Evolutionary conservation across 2,113 vertebrate species (phyloP), one percentile per base, ranked within the genome.

Genomic region (Uria lomvia): DNA sequence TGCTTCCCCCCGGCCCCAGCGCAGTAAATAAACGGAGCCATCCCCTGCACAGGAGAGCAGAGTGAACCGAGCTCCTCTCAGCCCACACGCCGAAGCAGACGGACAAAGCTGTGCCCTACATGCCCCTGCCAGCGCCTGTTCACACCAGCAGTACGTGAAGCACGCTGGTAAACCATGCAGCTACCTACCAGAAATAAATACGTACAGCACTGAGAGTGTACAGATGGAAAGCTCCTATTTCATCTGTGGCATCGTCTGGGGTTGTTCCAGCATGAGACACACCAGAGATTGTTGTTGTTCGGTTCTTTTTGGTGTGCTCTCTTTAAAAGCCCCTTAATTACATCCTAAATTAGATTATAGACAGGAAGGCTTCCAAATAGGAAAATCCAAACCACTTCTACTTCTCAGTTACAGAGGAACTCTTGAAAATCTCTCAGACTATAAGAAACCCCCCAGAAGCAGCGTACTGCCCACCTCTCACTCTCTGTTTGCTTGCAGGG

Each of bases 351-450:
- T 85, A 91, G 52, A 63, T 45, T 78, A 62, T 8, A 75, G 66
- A 42, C 8, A 24, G 59, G 30, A 93, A 62, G 27, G 38, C 17
- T 94, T 95, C 22, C 71, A 49, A 79, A 45, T 7, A 86, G 38
- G 63, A 92, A 92, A 95, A 86, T 88, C 59, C 63, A 88, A 82
- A 77, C 62, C 40, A 56, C 40, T 95, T 95, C 77, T 90, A 27
- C 38, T 90, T 77, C 78, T 92, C 62, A 27, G 55, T 40, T 80
- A 26, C 58, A 52, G 38, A 88, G 29, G n/a, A 88, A 45, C 19
- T 70, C 42, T 17, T 42, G 24, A 86, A 94, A 94, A 60, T 14
- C 59, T 85, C 50, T 49, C 8, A 24, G n/a, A 50, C 6, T 53
- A 30, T 17, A 23, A 68, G 79, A 56, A 45, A 43, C 6, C 1